phyloP scores from a whole-genome alignment of 1,140 invertebrate genomes.

The Ceratina australensis region DNA sequence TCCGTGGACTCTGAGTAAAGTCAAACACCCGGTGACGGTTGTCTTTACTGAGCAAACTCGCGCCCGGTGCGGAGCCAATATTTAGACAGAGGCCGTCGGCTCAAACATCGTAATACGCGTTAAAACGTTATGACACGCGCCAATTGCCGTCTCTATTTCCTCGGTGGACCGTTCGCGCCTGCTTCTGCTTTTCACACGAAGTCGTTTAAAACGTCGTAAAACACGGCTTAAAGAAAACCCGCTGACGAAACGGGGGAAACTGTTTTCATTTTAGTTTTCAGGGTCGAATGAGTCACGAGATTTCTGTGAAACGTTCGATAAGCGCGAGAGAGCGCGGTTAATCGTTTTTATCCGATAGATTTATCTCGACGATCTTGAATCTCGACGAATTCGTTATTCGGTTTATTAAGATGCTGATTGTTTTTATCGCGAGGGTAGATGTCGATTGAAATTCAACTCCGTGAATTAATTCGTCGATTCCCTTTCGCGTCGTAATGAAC shows the following conservation, averaged over 20 bases:
- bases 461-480: neutral
- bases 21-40: constrained; percentile 65
- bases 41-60: constrained; percentile 70
- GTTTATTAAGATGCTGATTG: no score
- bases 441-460: no score
- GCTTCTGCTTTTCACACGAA: neutral
- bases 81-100: constrained; percentile 61
- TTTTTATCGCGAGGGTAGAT: no score
- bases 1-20: constrained; percentile 73
- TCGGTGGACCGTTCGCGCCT: neutral
- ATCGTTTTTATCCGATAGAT: no score
- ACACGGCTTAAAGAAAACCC: neutral
- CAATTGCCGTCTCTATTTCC: constrained; percentile 54
- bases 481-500: neutral
- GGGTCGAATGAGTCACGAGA: no score
- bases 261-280: no score
- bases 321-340: no score
- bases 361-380: no score
- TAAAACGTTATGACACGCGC: constrained; percentile 64
- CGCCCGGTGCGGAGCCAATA: constrained; percentile 62
- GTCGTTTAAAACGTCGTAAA: neutral
- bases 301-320: no score
- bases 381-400: no score
- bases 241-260: neutral
- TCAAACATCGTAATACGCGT: constrained; percentile 67